Base-by-base conservation (phyloP, 2,113 vertebrate species). In the Onychostruthus taczanowskii region DNA sequence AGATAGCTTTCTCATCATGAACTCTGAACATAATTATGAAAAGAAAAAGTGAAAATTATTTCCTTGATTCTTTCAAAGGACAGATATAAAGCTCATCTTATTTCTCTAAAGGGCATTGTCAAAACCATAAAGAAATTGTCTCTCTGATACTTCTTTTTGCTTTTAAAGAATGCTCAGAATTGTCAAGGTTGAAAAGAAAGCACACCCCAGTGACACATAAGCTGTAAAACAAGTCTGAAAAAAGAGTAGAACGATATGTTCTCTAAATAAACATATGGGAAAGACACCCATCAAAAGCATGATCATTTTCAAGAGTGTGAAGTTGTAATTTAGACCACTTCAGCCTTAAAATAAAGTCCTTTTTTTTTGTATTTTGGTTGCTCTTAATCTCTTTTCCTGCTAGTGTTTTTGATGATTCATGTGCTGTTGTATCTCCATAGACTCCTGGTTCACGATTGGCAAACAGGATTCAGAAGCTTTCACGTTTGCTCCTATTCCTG, bases 241-340 rank as follows among this genome's bases (percentile, higher is more conserved):
- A 2, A 43, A 30, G 5, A 59, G 17, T 2, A 59, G 15, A 76
- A 62, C 0, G 0, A 21, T 47, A 52, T 11, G 3, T 75, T 88
- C 35, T 43, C 15, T 53, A 53, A 78, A 82, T 41, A 78, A 82
- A 52, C 8, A 49, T 21, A 56, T 17, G 5, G n/a, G 20, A 85
- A 82, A 88, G 6, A 41, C 19, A 62, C 7, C 4, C 8, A 53
- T 49, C 6, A 49, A 90, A 90, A 67, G 5, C 16, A 41, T 26
- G 13, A 52, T 46, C 2, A 28, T 55, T 82, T 88, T 26, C 52
- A 50, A 72, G n/a, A 69, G 9, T 5, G 16, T 11, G 4, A 62
- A 62, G 24, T 8, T 85, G 19, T 7, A 92, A 70, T 82, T 88
- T 55, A 46, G 62, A 46, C 10, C 59, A 55, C 7, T 63, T 11